These are phyloP conservation scores for Gambelia wislizenii DNA, from an alignment of 2,797 vertebrate genomes.

Conservation along the genomic window DNA sequence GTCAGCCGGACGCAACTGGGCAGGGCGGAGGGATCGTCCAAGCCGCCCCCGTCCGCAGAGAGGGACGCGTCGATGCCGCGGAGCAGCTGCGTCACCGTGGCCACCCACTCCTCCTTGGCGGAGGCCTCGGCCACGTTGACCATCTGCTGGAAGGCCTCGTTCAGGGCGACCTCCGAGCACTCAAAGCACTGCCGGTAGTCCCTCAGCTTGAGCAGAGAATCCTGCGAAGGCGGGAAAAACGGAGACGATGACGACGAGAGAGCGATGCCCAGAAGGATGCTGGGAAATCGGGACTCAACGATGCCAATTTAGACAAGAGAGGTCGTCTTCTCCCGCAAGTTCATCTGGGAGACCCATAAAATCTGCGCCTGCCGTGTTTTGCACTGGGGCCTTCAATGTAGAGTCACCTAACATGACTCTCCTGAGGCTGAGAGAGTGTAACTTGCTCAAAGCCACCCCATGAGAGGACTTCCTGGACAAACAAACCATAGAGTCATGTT, in stretches of 20 bases:
- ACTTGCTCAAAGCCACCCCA: too few species aligned
- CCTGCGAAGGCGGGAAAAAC: constrained; percentile 76
- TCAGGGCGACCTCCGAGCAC: constrained; percentile 90
- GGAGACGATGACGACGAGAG: neutral
- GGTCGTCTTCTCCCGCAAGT: too few species aligned
- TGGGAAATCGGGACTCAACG: neutral
- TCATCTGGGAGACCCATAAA: too few species aligned
- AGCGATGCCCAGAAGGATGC: neutral
- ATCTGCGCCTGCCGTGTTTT: too few species aligned
- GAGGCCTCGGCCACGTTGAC: constrained; percentile 80
- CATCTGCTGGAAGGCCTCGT: constrained; percentile 95
- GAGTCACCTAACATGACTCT: too few species aligned
- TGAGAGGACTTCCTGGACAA: too few species aligned
- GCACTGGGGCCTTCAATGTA: too few species aligned
- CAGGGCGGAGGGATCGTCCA: constrained; percentile 80
- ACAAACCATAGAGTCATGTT: too few species aligned
- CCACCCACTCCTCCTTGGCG: constrained; percentile 94
- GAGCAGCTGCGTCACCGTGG: constrained; percentile 90
- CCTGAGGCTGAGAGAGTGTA: too few species aligned
- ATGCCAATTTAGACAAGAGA: too few species aligned
- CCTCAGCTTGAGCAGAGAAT: constrained; percentile 88
- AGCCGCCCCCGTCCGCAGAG: constrained; percentile 79
- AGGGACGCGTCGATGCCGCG: constrained; percentile 89
- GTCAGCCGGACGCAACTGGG: constrained; percentile 87
- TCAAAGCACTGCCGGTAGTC: constrained; percentile 92